Conservation (phyloP, 2,113 vertebrate genomes). For the Grammomys surdaster region DNA sequence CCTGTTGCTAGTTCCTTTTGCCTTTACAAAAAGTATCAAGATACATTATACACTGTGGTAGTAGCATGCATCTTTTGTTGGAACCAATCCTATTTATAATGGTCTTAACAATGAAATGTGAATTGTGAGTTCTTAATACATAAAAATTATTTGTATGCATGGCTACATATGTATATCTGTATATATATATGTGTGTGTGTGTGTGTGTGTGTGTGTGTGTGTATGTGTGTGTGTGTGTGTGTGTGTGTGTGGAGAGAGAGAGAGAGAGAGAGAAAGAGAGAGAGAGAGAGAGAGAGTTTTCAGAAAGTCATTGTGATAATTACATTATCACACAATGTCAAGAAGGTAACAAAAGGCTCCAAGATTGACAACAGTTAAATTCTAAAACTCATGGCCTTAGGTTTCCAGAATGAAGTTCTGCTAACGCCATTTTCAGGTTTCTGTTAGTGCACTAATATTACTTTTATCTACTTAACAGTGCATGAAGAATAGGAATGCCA, state of each 20-base stretch:
- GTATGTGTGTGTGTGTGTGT: no score
- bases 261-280: background rate
- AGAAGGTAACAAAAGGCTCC: background rate
- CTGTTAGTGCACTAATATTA: background rate
- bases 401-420: background rate
- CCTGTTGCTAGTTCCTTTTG: background rate
- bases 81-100: background rate
- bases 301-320: background rate
- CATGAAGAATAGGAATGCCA: background rate
- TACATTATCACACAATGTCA: background rate
- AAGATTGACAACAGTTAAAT: background rate
- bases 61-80: background rate
- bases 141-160: background rate
- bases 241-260: background rate
- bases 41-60: background rate
- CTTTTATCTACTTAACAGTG: background rate
- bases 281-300: background rate
- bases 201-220: no score
- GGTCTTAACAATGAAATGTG: conserved; percentile 11
- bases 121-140: background rate
- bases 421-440: background rate
- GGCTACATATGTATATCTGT: background rate
- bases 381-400: background rate
- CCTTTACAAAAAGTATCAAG: background rate
- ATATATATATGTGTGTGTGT: no score